A percentile compares a stretch with the other conserved stretches of the same genome.
Evolutionary conservation across 1,140 invertebrate genomes (phyloP).

Genomic region (Philaenus spumarius): DNA sequence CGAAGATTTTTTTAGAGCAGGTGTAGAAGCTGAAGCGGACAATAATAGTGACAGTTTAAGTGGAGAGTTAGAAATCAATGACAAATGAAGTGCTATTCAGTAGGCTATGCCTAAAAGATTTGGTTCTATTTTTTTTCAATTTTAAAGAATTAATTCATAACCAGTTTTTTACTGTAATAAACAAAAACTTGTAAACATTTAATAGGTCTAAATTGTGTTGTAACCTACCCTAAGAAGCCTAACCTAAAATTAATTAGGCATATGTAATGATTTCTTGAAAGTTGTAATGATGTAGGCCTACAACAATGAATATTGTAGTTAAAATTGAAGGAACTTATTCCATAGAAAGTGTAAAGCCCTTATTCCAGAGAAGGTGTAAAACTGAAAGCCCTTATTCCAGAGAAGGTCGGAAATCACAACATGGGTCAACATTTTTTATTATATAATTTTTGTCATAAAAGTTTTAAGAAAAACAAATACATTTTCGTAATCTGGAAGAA

Average conservation of each 20-base stretch:
- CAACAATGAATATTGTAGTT: background rate
- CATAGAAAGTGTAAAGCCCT: background rate
- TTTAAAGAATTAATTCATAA: background rate
- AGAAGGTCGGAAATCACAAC: background rate
- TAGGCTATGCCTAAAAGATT: background rate
- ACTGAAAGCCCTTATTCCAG: background rate
- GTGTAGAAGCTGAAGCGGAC: background rate
- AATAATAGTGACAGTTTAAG: constrained; percentile 3
- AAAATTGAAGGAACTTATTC: background rate
- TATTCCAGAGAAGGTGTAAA: no score
- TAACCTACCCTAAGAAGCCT: background rate
- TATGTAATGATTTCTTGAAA: background rate
- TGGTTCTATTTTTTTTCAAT: background rate
- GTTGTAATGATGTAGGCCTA: background rate
- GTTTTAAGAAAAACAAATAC: background rate
- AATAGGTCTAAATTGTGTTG: background rate
- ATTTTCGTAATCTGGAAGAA: background rate
- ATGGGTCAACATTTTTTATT: background rate
- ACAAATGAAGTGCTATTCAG: background rate
- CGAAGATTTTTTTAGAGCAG: constrained; percentile 1
- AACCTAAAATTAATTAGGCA: background rate
- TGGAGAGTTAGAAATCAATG: background rate
- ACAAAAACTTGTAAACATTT: background rate
- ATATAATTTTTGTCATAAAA: background rate
- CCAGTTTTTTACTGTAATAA: background rate